Conservation (phyloP, 2,797 vertebrate species). For the Fratercula arctica region DNA sequence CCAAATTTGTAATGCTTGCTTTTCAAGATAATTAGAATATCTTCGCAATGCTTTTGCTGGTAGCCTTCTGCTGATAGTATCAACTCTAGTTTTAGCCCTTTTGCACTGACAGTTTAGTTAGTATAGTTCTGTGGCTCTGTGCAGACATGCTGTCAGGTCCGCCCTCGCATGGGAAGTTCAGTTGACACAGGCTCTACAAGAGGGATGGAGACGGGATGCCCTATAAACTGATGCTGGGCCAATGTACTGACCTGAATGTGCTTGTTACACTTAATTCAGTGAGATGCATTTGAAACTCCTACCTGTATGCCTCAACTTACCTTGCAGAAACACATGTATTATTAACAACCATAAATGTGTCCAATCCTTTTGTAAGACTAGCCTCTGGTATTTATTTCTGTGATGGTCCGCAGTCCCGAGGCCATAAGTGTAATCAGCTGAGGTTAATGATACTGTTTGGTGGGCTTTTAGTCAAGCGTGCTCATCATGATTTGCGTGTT, state of each 20-base stretch:
- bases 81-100: neutral
- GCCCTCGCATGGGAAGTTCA: neutral
- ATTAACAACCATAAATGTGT: neutral
- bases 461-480: neutral
- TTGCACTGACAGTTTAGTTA: neutral
- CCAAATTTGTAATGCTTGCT: neutral
- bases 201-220: neutral
- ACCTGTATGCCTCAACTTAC: neutral
- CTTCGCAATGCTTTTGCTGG: neutral
- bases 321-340: neutral
- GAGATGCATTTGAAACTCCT: neutral
- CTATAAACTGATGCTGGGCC: neutral
- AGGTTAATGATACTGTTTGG: neutral
- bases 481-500: neutral
- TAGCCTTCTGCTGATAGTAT: neutral
- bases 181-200: accelerated
- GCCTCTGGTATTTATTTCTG: neutral
- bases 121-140: neutral
- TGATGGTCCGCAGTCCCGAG: neutral
- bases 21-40: neutral
- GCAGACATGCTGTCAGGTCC: neutral
- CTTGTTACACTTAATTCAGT: neutral
- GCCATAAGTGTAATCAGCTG: neutral
- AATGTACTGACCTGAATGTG: accelerated
- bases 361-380: neutral